A percentile compares a stretch with the other conserved stretches of the same genome.
phyloP scores from a whole-genome alignment of 2,888 invertebrate species.

The Drosophila nr. fundita region DNA sequence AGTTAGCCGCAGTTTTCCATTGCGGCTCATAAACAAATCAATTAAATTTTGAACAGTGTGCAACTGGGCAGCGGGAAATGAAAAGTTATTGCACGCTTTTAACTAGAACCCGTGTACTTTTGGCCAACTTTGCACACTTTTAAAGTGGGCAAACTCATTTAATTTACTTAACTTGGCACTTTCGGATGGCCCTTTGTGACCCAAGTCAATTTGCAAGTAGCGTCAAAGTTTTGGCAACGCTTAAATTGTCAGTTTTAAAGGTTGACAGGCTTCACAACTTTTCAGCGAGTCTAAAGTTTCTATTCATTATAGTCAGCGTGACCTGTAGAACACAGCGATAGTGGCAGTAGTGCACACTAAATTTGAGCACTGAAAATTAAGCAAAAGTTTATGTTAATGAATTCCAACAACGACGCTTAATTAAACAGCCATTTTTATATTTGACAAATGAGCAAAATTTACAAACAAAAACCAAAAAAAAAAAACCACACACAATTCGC shows the following conservation, averaged over 20 bases:
- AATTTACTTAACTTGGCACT: slow-evolving; percentile 62
- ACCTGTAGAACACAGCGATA: slow-evolving; percentile 6
- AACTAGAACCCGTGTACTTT: slow-evolving; percentile 46
- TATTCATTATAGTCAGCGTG: slow-evolving; percentile 57
- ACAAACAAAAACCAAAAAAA: slow-evolving; percentile 1
- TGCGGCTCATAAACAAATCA: slow-evolving; percentile 58
- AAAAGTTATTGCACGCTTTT: slow-evolving; percentile 76
- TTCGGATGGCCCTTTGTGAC: slow-evolving; percentile 50
- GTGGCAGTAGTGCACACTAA: slow-evolving; percentile 7
- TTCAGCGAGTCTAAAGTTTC: slow-evolving; percentile 52
- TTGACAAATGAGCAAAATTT: slow-evolving; percentile 15
- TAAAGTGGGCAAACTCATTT: slow-evolving; percentile 53
- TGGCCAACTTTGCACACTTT: slow-evolving; percentile 42
- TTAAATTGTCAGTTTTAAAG: slow-evolving; percentile 63
- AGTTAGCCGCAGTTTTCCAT: slow-evolving; percentile 10
- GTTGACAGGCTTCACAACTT: slow-evolving; percentile 31
- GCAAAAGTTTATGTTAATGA: slow-evolving; percentile 60
- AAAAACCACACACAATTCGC: slow-evolving; percentile 25
- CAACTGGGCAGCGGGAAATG: slow-evolving; percentile 64
- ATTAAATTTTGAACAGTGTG: slow-evolving; percentile 52
- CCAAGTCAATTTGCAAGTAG: slow-evolving; percentile 59
- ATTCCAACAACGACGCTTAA: slow-evolving; percentile 38
- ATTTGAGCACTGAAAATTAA: slow-evolving; percentile 29
- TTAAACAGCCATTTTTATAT: slow-evolving; percentile 38
- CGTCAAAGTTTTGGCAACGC: slow-evolving; percentile 36